Conservation (phyloP, 1,140 invertebrate species). For the Euura lappo region DNA sequence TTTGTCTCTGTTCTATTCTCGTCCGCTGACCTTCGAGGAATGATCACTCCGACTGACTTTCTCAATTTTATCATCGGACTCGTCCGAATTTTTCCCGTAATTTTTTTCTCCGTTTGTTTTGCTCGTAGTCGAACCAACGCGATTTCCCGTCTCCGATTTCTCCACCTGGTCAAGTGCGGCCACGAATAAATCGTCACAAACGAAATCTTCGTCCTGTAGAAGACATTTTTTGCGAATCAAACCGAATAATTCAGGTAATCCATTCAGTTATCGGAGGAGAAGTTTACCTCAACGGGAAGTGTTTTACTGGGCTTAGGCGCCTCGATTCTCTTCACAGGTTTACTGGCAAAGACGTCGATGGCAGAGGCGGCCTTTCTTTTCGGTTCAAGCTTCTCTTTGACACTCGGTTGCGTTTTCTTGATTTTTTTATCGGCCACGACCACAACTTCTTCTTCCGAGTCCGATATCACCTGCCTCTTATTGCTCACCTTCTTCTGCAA, state of each 20-base stretch:
- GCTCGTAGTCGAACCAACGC: conserved; percentile 4
- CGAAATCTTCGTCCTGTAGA: conserved; percentile 62
- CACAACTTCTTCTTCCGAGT: conserved; percentile 50
- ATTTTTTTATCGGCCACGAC: conserved; percentile 18
- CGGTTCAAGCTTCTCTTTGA: conserved; percentile 18
- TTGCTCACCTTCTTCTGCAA: conserved; percentile 32
- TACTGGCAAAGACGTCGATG: conserved; percentile 54
- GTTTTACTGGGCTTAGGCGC: conserved; percentile 37
- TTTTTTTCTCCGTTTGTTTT: conserved; percentile 10
- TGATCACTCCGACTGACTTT: neutral
- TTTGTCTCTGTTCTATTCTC: too few species aligned
- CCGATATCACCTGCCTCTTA: conserved; percentile 38
- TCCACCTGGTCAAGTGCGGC: conserved; percentile 70
- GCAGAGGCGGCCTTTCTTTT: conserved; percentile 33
- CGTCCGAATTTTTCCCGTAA: neutral
- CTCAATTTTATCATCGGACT: neutral
- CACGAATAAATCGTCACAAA: conserved; percentile 74
- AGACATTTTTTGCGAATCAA: conserved; percentile 34
- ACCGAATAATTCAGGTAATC: conserved; percentile 17
- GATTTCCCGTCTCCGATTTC: conserved; percentile 37
- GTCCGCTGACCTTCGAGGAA: neutral
- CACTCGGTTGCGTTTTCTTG: conserved; percentile 23
- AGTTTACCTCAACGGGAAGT: conserved; percentile 25
- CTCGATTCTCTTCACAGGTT: conserved; percentile 46
- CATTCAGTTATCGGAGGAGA: conserved; percentile 14